Evolutionary conservation across 2,888 invertebrate species (phyloP), one percentile per base, ranked within the genome.

Genomic region (Nomada flava): DNA sequence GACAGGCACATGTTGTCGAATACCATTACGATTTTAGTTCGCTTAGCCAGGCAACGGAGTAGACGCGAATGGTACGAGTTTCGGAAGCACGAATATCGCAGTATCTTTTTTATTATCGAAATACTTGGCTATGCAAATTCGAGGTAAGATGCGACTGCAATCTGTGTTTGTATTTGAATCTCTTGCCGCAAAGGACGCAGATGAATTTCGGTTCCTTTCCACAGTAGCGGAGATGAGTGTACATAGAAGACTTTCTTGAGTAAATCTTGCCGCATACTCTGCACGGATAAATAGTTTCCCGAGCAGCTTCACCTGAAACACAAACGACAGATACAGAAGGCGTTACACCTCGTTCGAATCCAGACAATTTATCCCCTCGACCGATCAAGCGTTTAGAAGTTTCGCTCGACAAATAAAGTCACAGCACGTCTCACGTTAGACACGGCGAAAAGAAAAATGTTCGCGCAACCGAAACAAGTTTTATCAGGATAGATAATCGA

Each of bases 131-230:
- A 23, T 88, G 88, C n/a, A 85, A 36, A 52, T 81, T 88, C 29
- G 88, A 86, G 18, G 67, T 90, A n/a, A 93, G 86, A 70, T 92
- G 91, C 18, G 91, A 91, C 62, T 91, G 89, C 11, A 93, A 80
- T 68, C 91, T 91, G 77, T 92, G 91, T 60, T 93, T 93, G 76
- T 92, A 91, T 75, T 93, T 92, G 84, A 93, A 92, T 65, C 89
- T 87, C 65, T 90, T 93, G 29, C 91, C 91, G 83, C 94, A 94
- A 47, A 91, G 87, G 18, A 90, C 89, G 81, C 94, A 94, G 10
- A 84, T 83, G 87, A 93, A 94, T 86, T 91, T 91, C 52, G 93
- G 92, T 73, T 92, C 92, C 82, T 94, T 92, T 23, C 94, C 94
- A 77, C 94, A 94, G 13, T 89, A 77, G 53, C 89, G 88, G 18